phyloP scores from a whole-genome alignment of 2,797 vertebrate species.

The Karalla daura region DNA sequence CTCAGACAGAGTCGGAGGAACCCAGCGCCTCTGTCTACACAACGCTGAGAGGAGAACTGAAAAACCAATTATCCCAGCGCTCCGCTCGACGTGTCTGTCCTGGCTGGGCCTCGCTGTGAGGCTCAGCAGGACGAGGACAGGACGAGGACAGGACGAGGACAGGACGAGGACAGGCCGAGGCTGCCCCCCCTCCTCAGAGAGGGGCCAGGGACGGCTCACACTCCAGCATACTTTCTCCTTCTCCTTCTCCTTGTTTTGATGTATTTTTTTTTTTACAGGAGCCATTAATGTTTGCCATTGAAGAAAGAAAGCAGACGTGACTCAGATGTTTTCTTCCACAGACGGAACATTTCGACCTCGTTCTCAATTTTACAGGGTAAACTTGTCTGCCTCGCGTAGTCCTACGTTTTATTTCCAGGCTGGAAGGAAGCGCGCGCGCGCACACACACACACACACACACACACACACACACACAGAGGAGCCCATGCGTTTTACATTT shows the following conservation, averaged over 20 bases:
- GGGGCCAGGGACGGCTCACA: too few relatives aligned
- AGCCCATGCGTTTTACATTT: too few relatives aligned
- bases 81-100: slow-evolving; percentile 16
- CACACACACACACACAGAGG: too few relatives aligned
- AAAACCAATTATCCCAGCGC: slow-evolving; percentile 44
- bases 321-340: not conserved
- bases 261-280: not conserved
- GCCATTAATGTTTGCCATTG: slow-evolving; percentile 1
- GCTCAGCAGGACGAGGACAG: slow-evolving; percentile 14
- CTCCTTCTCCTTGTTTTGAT: too few relatives aligned
- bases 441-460: too few relatives aligned
- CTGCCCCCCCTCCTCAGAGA: slow-evolving; percentile 30
- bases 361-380: not conserved
- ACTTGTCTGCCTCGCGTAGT: too few relatives aligned
- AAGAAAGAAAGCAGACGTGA: slow-evolving; percentile 2
- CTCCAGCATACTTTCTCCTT: too few relatives aligned
- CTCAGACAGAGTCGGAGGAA: slow-evolving; percentile 15
- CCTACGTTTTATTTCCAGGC: too few relatives aligned
- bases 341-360: not conserved
- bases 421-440: too few relatives aligned
- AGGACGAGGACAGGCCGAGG: slow-evolving; percentile 35
- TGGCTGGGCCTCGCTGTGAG: slow-evolving; percentile 13
- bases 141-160: slow-evolving; percentile 12
- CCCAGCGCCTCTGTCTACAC: not conserved
- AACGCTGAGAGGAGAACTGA: slow-evolving; percentile 16